Conservation (phyloP, 2,888 invertebrate genomes). For the Carabus problematicus region DNA sequence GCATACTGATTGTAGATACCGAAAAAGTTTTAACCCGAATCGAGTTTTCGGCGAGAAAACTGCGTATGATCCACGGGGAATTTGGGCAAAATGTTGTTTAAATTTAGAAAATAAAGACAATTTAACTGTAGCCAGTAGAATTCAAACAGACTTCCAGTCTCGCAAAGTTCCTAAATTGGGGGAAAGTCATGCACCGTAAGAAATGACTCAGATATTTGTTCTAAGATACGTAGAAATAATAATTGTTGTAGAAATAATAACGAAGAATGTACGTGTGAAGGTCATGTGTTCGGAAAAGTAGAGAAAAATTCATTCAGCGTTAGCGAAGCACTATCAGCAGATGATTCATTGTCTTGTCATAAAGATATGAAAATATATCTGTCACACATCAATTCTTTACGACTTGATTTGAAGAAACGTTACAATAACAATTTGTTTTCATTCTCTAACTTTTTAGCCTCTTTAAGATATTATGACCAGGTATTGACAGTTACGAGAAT, state of each 20-base stretch:
- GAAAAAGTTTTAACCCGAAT: conserved; percentile 55
- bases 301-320: conserved; percentile 55
- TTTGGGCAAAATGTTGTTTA: conserved; percentile 58
- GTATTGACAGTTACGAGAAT: conserved; percentile 44
- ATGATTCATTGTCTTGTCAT: conserved; percentile 55
- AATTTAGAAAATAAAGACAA: conserved; percentile 49
- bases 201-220: conserved; percentile 16
- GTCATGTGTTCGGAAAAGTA: conserved; percentile 61
- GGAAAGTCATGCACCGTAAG: conserved; percentile 59
- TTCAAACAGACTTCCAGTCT: conserved; percentile 59
- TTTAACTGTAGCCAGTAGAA: conserved; percentile 51
- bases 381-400: conserved; percentile 59
- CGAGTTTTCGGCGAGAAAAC: conserved; percentile 61
- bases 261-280: conserved; percentile 59
- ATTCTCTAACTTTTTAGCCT: conserved; percentile 46
- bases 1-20: conserved; percentile 50
- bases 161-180: conserved; percentile 57
- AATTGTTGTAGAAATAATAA: conserved; percentile 57
- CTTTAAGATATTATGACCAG: conserved; percentile 52
- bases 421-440: conserved; percentile 45
- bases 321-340: conserved; percentile 59
- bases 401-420: conserved; percentile 56
- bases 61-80: conserved; percentile 61
- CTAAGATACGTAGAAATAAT: not conserved
- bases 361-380: conserved; percentile 61